Base-by-base conservation (phyloP, 2,888 invertebrate genomes). In the Scaptomyza parva region DNA sequence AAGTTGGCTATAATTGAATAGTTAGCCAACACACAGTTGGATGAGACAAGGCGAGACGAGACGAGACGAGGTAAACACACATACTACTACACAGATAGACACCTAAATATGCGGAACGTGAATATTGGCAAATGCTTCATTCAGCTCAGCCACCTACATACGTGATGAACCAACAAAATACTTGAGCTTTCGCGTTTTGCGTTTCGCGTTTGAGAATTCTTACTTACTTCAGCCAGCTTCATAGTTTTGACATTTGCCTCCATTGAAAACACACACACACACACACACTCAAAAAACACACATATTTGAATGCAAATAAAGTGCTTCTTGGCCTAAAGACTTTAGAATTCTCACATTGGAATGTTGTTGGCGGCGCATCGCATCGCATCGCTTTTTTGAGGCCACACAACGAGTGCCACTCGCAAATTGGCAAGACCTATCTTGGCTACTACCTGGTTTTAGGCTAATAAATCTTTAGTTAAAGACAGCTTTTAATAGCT, bases 181-280 rank as follows among this genome's bases (percentile, higher is more conserved):
- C 71, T 70, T 65, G 48, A 70, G 33, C 26, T 48, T 41, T n/a
- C n/a, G n/a, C n/a, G n/a, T n/a, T n/a, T n/a, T n/a, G n/a, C n/a
- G n/a, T n/a, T 26, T 24, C 4, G 14, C 48, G 54, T 44, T 28
- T n/a, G 17, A 30, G 14, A 69, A 54, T 71, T 70, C 70, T 75
- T 57, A 69, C 48, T 62, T 69, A 62, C 74, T 48, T 24, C 60
- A 68, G 11, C 11, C 74, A 52, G 55, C 75, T 6, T 6, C 22
- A 24, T 6, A 4, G 26, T 70, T 72, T 72, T 63, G 59, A 64
- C 64, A 72, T 76, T 76, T 72, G 71, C 76, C 65, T 71, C 71
- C 70, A 70, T 75, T 70, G 76, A 53, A 57, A n/a, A 35, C n/a
- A n/a, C n/a, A n/a, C 2, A 45, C 26, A 30, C 37, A 51, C 12